Evolutionary conservation across 2,113 vertebrate species (phyloP), one percentile per base, ranked within the genome.

Genomic region (Uropsilus gracilis): DNA sequence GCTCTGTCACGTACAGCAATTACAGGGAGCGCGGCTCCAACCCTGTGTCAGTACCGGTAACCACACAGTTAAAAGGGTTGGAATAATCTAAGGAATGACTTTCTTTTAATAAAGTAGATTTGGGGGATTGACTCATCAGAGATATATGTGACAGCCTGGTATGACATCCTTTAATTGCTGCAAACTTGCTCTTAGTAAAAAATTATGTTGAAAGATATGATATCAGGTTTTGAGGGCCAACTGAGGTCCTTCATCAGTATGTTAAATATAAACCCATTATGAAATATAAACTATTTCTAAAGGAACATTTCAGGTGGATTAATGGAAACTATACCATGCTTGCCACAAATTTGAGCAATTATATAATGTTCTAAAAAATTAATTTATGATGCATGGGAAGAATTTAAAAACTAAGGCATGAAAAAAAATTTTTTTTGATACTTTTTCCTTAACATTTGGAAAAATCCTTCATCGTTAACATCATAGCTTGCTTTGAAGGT

Each of bases 181-280:
- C 69, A 84, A 68, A 75, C 30, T 80, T 90, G 18, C 3, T 85
- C 22, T 81, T 68, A 44, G 66, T 89, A 88, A 92, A 89, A 89
- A 53, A 73, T 44, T 7, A 42, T 14, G 0, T 64, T 46, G 39
- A 91, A 75, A 80, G 59, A 76, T 26, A 71, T 91, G 20, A 0
- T 73, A 66, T n/a, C 30, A 61, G 17, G 4, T 17, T 16, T n/a
- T n/a, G n/a, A 17, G 14, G 30, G 32, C 64, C n/a, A 81, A 30
- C 24, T 84, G 20, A 50, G 22, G 34, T 69, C n/a, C 39, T 86
- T 13, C 24, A 66, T 53, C 37, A 64, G 17, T 8, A 57, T 88
- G 8, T 75, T 93, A 87, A 87, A 75, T 78, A 69, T 14, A 12
- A 71, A 89, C 22, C 32, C 84, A 13, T 69, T 50, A 64, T 46